phyloP scores from a whole-genome alignment of 2,888 invertebrate species.

The Eurytoma californica region DNA sequence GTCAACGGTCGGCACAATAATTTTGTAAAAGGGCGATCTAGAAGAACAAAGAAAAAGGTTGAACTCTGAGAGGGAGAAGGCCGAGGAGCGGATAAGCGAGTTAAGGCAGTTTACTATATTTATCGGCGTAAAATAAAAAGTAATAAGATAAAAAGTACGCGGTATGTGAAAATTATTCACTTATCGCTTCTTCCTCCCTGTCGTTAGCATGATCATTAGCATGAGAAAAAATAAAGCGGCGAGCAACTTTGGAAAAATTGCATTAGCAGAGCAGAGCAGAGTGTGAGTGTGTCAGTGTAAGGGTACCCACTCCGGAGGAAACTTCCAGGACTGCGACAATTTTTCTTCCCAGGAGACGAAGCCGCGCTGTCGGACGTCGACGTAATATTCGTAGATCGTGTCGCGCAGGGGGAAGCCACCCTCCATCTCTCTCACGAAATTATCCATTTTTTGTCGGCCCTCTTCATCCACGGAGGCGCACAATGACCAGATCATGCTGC shows the following conservation, averaged over 20 bases:
- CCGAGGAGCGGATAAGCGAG: constrained; percentile 4
- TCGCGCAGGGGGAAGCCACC: constrained; percentile 88
- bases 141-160: neutral
- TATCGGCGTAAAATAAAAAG: constrained; percentile 23
- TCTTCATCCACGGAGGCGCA: constrained; percentile 88
- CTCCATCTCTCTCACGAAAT: constrained; percentile 87
- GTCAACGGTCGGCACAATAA: constrained; percentile 91
- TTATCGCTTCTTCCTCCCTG: constrained; percentile 14
- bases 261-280: neutral
- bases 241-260: constrained; percentile 28
- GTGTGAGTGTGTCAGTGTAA: constrained; percentile 17
- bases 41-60: neutral
- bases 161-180: constrained; percentile 41
- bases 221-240: too few relatives aligned
- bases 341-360: constrained; percentile 89
- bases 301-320: constrained; percentile 78
- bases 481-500: constrained; percentile 89
- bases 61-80: neutral
- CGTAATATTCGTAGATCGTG: constrained; percentile 92
- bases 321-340: constrained; percentile 85
- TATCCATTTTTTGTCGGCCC: constrained; percentile 86
- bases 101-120: constrained; percentile 20
- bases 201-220: constrained; percentile 28
- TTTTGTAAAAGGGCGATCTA: constrained; percentile 87
- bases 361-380: constrained; percentile 83